A percentile compares a stretch with the other conserved stretches of the same genome.
Evolutionary conservation across 1,140 invertebrate species (phyloP).

Genomic region (Halictus rubicundus): DNA sequence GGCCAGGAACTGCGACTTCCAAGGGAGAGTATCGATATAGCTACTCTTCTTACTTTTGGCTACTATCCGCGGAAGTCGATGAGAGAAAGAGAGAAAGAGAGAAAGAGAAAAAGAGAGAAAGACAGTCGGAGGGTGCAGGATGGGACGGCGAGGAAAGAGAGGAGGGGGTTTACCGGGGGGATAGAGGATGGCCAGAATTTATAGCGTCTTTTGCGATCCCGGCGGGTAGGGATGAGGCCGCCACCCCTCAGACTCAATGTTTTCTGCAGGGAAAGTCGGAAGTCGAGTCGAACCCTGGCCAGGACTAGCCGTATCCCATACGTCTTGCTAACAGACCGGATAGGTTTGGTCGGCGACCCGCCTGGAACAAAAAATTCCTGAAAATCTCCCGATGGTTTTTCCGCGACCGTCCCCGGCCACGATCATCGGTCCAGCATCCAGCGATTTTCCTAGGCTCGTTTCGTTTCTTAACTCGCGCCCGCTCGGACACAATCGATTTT

Average conservation of each 20-base stretch:
- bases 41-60: slow-evolving; percentile 74
- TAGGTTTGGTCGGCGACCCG: slow-evolving; percentile 72
- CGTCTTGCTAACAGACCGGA: slow-evolving; percentile 77
- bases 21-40: slow-evolving; percentile 58
- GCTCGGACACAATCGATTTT: slow-evolving; percentile 19
- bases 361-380: slow-evolving; percentile 56
- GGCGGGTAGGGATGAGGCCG: slow-evolving; percentile 64
- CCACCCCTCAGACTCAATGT: slow-evolving; percentile 79
- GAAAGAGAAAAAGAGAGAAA: no score
- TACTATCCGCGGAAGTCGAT: slow-evolving; percentile 70
- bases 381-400: slow-evolving; percentile 56
- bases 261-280: slow-evolving; percentile 80
- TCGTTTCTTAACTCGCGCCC: slow-evolving; percentile 55
- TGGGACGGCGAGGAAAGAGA: background rate
- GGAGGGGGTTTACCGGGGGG: slow-evolving; percentile 12
- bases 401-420: no score
- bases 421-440: background rate
- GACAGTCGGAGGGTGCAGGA: slow-evolving; percentile 30
- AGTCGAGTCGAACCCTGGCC: slow-evolving; percentile 79
- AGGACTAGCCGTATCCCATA: slow-evolving; percentile 78
- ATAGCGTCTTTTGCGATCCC: slow-evolving; percentile 77
- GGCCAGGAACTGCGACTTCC: slow-evolving; percentile 45
- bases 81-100: no score
- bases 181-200: slow-evolving; percentile 73
- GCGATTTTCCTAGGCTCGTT: background rate